Conservation (phyloP, 2,888 invertebrate genomes). For the Cerastis leucographa region DNA sequence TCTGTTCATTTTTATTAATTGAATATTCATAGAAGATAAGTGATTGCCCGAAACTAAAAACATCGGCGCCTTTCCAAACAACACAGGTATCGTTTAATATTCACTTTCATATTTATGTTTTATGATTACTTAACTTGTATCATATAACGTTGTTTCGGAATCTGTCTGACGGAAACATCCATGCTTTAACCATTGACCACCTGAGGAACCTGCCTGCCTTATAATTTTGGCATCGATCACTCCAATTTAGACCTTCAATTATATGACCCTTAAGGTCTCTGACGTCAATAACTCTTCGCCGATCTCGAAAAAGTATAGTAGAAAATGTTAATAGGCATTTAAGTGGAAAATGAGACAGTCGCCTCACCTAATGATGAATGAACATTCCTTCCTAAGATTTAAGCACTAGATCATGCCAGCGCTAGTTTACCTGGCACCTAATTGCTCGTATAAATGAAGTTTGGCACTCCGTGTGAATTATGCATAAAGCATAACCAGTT, state of each 20-base stretch:
- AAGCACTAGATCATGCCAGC: slow-evolving; percentile 73
- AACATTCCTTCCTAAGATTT: slow-evolving; percentile 53
- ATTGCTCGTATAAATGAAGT: slow-evolving; percentile 71
- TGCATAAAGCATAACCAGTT: slow-evolving; percentile 80
- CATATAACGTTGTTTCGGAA: slow-evolving; percentile 32
- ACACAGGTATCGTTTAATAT: slow-evolving; percentile 49
- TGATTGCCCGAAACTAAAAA: slow-evolving; percentile 54
- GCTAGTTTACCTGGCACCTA: slow-evolving; percentile 73
- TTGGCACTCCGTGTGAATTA: slow-evolving; percentile 79
- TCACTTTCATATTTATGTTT: slow-evolving; percentile 66
- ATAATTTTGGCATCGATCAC: slow-evolving; percentile 24
- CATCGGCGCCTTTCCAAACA: slow-evolving; percentile 62
- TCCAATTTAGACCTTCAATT: slow-evolving; percentile 7
- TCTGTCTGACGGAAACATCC: slow-evolving; percentile 18
- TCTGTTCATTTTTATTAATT: slow-evolving; percentile 61
- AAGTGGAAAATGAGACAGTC: slow-evolving; percentile 43
- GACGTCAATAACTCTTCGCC: slow-evolving; percentile 6
- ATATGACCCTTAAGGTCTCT: slow-evolving; percentile 7
- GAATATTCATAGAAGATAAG: slow-evolving; percentile 69
- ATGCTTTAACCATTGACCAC: slow-evolving; percentile 18
- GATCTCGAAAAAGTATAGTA: slow-evolving; percentile 28
- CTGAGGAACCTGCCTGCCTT: not conserved
- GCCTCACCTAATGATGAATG: slow-evolving; percentile 59
- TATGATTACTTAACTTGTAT: slow-evolving; percentile 56
- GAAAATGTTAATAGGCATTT: slow-evolving; percentile 34